A percentile compares a stretch with the other conserved stretches of the same genome.
Evolutionary conservation across 2,797 vertebrate species (phyloP).

Genomic region (Catharus ustulatus): DNA sequence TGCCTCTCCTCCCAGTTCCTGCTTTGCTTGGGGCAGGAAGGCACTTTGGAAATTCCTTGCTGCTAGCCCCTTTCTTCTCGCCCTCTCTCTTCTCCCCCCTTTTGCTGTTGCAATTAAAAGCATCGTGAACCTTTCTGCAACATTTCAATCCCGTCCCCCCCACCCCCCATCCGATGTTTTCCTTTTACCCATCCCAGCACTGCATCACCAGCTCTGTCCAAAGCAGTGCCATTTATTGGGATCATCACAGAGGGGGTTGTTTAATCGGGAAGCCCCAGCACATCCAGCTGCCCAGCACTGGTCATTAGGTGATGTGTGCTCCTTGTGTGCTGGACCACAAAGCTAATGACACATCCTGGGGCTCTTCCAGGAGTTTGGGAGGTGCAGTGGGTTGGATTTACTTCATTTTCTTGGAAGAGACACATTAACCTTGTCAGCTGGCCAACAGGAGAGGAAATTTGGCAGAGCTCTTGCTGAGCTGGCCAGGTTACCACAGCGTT

Average conservation of each 20-base stretch:
- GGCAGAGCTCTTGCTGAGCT: slow-evolving; percentile 25
- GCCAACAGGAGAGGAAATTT: slow-evolving; percentile 16
- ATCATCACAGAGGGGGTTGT: not conserved
- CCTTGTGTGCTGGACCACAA: not conserved
- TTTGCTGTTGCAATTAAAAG: slow-evolving; percentile 40
- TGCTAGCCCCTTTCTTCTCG: slow-evolving; percentile 82
- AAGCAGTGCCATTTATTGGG: not conserved
- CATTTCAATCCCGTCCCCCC: not conserved
- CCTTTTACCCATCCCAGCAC: not conserved
- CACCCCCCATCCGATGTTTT: not conserved
- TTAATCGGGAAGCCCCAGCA: not conserved
- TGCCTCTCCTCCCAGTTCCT: slow-evolving; percentile 82
- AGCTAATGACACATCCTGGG: slow-evolving; percentile 13
- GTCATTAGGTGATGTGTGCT: not conserved
- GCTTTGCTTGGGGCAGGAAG: slow-evolving; percentile 82
- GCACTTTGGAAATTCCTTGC: slow-evolving; percentile 89
- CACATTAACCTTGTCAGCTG: slow-evolving; percentile 35
- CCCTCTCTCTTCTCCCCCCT: slow-evolving; percentile 15
- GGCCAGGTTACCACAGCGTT: not conserved
- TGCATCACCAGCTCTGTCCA: not conserved
- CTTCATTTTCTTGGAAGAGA: slow-evolving; percentile 47
- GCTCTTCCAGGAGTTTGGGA: slow-evolving; percentile 13
- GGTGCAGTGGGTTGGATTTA: not conserved
- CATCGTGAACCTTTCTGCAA: not conserved
- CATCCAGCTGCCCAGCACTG: not conserved